Base-by-base conservation (phyloP, 2,113 vertebrate species). In the Elgaria multicarinata region DNA sequence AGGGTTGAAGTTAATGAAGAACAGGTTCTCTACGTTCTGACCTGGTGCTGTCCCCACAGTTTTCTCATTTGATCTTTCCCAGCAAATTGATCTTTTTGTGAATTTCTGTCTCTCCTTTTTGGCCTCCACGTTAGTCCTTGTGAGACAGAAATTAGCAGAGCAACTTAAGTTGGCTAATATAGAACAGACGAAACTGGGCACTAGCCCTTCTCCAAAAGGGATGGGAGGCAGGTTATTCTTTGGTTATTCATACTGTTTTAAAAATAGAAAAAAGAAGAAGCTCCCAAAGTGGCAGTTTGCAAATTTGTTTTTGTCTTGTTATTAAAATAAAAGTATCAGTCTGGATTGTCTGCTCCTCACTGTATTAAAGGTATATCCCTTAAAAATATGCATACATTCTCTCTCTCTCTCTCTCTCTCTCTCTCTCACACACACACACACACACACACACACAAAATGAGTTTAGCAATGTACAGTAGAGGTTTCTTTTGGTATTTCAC, bases 1-100 rank as follows among this genome's bases (percentile, higher is more conserved):
- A 97, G 98, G 98, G 96, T 96, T 89, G 91, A 97, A 97, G 97
- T 98, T 99, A 99, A 99, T 98, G 98, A 99, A 99, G 98, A 98
- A 98, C 98, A 98, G 97, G 97, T 97, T 98, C 98, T 98, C 97
- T 97, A 97, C 94, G 96, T 95, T 97, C 98, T 98, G 98, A 99
- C 98, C 98, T 95, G 95, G 95, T 97, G 96, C 97, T 98, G 96
- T 98, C 97, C 97, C 97, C 96, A 97, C 97, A 97, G 96, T 98
- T 97, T 97, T 97, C 97, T 97, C 96, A 97, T 98, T 98, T 98
- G 97, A 97, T 97, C 97, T 98, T 97, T 97, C 95, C 96, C 96
- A 97, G 96, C 96, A 97, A 97, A 98, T 98, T 97, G 96, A 97
- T 98, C 96, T 97, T 97, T 97, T 96, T 95, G 96, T 96, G 95